Percentiles rank a stretch among this genome's conserved stretches.
phyloP scores from a whole-genome alignment of 2,888 invertebrate species.

The Sinopyrophorus schimmeli region DNA sequence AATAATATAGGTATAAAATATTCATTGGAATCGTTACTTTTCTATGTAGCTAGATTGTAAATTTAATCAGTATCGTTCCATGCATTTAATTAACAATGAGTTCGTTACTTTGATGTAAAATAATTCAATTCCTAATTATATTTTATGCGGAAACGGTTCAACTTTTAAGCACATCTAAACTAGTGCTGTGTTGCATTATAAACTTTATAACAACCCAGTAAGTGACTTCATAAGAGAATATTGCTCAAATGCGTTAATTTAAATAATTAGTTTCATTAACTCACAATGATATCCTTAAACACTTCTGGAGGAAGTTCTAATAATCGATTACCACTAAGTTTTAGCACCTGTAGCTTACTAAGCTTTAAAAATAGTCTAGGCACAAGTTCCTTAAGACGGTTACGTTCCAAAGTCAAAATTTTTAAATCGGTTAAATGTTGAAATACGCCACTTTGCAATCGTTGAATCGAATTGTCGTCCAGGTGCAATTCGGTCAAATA shows the following conservation, averaged over 20 bases:
- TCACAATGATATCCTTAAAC: slow-evolving; percentile 71
- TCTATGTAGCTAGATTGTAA: too few relatives aligned
- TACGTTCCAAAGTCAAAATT: slow-evolving; percentile 67
- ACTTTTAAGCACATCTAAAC: too few relatives aligned
- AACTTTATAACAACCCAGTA: too few relatives aligned
- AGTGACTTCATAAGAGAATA: too few relatives aligned
- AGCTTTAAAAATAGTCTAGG: slow-evolving; percentile 76
- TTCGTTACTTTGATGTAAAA: too few relatives aligned
- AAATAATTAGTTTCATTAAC: slow-evolving; percentile 35
- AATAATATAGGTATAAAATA: too few relatives aligned
- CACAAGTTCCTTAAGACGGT: slow-evolving; percentile 68
- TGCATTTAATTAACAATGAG: too few relatives aligned
- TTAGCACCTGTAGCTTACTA: slow-evolving; percentile 69
- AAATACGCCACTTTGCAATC: slow-evolving; percentile 77
- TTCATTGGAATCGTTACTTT: too few relatives aligned
- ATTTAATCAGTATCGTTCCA: too few relatives aligned
- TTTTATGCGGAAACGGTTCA: too few relatives aligned
- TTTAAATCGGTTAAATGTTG: slow-evolving; percentile 71
- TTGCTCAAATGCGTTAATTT: slow-evolving; percentile 7
- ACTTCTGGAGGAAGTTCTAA: slow-evolving; percentile 76
- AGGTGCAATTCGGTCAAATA: slow-evolving; percentile 72
- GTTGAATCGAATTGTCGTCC: slow-evolving; percentile 73
- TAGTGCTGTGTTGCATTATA: too few relatives aligned
- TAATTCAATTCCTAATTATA: too few relatives aligned
- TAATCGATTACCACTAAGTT: slow-evolving; percentile 75